A percentile compares a stretch with the other conserved stretches of the same genome.
phyloP scores from a whole-genome alignment of 2,797 vertebrate species.

The Arctocebus calabarensis region DNA sequence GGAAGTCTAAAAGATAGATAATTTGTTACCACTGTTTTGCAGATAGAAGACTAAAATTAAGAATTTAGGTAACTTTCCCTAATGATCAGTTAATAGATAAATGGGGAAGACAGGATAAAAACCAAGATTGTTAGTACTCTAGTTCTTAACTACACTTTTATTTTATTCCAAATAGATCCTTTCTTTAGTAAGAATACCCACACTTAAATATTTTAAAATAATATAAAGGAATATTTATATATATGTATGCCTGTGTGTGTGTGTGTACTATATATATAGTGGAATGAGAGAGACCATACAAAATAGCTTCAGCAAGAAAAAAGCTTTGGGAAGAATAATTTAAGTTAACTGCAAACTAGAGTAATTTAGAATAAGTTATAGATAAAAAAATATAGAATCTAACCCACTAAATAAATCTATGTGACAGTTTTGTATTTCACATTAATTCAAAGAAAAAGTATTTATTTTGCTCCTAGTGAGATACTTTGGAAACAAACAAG shows the following conservation, averaged over 20 bases:
- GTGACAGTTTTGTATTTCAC: not conserved
- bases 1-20: not conserved
- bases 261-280: not conserved
- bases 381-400: not conserved
- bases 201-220: slow-evolving; percentile 35
- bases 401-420: not conserved
- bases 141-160: not conserved
- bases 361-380: not conserved
- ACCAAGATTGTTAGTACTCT: not conserved
- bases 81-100: not conserved
- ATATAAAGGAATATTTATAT: not conserved
- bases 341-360: not conserved
- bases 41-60: not conserved
- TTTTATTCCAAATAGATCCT: not conserved
- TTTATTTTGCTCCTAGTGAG: not conserved
- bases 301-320: not conserved
- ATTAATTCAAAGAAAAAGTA: not conserved
- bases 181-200: not conserved
- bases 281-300: not conserved
- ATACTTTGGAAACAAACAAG: not conserved
- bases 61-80: not conserved
- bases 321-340: not conserved
- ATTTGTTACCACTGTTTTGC: not conserved
- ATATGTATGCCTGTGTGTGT: not conserved
- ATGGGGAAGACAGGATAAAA: not conserved